Conservation (phyloP, 1,140 invertebrate species). For the Bombyx mori region ASM3026992v2 NC_085111.1:9884001-9884500, state of each 20-base stretch:
- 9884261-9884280: conserved; percentile 31
- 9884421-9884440: conserved; percentile 67
- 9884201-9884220: conserved; percentile 5
- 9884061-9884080: not conserved
- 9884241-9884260: conserved; percentile 50
- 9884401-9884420: conserved; percentile 71
- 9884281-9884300: no score
- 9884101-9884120: not conserved
- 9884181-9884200: conserved; percentile 9
- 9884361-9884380: conserved; percentile 59
- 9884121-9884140: not conserved
- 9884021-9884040: conserved; percentile 2
- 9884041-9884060: not conserved
- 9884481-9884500: conserved; percentile 55
- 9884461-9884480: conserved; percentile 67
- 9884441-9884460: conserved; percentile 68
- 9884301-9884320: no score
- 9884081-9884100: conserved; percentile 6
- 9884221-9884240: conserved; percentile 37
- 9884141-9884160: conserved; percentile 6
- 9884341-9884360: conserved; percentile 62
- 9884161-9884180: conserved; percentile 4
- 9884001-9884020: conserved; percentile 28
- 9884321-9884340: conserved; percentile 11
- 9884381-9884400: conserved; percentile 71